Evolutionary conservation across 2,888 invertebrate species (phyloP).

Genomic region (Lasioglossum vierecki): DNA sequence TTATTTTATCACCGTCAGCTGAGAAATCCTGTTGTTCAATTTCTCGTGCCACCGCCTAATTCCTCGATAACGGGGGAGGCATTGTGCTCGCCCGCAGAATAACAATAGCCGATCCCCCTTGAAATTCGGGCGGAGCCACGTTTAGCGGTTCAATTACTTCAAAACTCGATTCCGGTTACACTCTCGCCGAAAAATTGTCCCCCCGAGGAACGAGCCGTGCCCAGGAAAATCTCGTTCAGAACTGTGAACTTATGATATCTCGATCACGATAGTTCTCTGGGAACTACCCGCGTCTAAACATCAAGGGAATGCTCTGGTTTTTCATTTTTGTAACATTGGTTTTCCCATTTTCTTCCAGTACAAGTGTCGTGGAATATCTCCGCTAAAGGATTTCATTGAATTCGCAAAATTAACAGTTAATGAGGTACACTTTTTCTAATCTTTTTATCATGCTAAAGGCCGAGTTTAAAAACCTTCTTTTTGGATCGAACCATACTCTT

Average conservation of each 20-base stretch:
- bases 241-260: slow-evolving; percentile 2
- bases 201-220: slow-evolving; percentile 46
- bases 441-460: too few species aligned
- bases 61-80: slow-evolving; percentile 68
- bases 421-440: too few species aligned
- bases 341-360: not conserved
- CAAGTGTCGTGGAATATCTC: not conserved
- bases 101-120: slow-evolving; percentile 59
- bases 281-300: not conserved
- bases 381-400: too few species aligned
- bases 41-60: slow-evolving; percentile 66
- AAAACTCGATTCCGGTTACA: slow-evolving; percentile 33
- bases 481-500: too few species aligned
- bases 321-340: not conserved
- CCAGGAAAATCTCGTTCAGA: slow-evolving; percentile 18
- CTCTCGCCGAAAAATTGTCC: slow-evolving; percentile 57
- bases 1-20: slow-evolving; percentile 60
- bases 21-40: slow-evolving; percentile 62
- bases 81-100: slow-evolving; percentile 62
- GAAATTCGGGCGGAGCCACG: slow-evolving; percentile 52
- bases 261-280: not conserved
- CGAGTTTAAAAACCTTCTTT: too few species aligned
- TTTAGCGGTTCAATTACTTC: slow-evolving; percentile 68
- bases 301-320: too few species aligned
- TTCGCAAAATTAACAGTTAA: too few species aligned